Base-by-base conservation (phyloP, 92 coral and sea anemone species). In the Umimayanthus chanpuru region DNA sequence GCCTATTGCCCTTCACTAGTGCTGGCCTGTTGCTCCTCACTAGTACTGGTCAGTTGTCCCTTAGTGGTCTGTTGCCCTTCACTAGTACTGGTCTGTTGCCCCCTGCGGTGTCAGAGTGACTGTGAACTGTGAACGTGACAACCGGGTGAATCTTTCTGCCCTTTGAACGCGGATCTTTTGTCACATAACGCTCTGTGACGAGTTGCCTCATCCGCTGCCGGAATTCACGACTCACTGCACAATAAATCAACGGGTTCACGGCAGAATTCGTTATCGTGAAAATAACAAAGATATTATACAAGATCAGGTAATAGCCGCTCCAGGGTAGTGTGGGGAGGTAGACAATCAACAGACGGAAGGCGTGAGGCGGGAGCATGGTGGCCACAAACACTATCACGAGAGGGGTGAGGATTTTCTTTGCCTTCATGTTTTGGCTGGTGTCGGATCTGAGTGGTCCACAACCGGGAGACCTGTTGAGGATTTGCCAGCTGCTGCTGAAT, bases 361-460 rank as follows among this genome's bases (percentile, higher is more conserved):
- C 64, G 16, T 78, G 58, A 14, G 64, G 58, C 40, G 81, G 81
- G 61, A 78, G 64, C 81, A 78, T 78, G 9, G 81, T 78, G 20
- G 41, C 15, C 36, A 50, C 81, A 78, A 78, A 78, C 18, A 78
- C 81, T 21, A 78, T 78, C 21, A 78, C 81, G 5, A 78, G 41
- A 15, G 81, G 81, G 64, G 81, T 78, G 61, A 78, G 81, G 61
- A 78, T 44, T 78, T 78, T 78, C 39, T 78, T 78, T 47, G 81
- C 81, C 32, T 78, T 78, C 28, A 43, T 44, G 64, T 78, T 78
- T 14, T 78, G 81, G 58, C 81, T 78, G 36, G 23, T 78, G 47
- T 78, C 38, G n/a, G 81, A 44, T 78, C 61, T 11, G 4, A 28
- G 61, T 71, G 76, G 40, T 78, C 16, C 30, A 18, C 11, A 23